A percentile compares a stretch with the other conserved stretches of the same genome.
Evolutionary conservation across 1,140 invertebrate species (phyloP).

Genomic region (Sycobia sp.): DNA sequence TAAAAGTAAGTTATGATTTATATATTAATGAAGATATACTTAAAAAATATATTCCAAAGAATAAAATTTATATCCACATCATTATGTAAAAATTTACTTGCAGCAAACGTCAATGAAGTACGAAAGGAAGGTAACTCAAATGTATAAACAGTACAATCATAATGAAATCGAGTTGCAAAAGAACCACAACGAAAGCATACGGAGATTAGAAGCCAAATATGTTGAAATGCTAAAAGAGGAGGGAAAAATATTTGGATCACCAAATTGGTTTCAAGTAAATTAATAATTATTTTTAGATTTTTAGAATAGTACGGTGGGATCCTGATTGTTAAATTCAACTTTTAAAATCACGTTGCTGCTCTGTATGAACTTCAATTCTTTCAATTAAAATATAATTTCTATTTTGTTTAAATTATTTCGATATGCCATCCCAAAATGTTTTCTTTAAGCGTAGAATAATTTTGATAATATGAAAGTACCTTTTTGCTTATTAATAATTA

Average conservation of each 20-base stretch:
- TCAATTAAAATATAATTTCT: too few relatives aligned
- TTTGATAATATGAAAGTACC: too few relatives aligned
- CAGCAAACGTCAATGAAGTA: constrained; percentile 28
- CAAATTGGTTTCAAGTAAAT: constrained; percentile 27
- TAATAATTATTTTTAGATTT: neutral
- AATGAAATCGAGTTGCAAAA: constrained; percentile 18
- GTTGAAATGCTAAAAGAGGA: constrained; percentile 15
- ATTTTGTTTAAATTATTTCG: too few relatives aligned
- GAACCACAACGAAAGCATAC: constrained; percentile 33
- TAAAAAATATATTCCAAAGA: constrained; percentile 10
- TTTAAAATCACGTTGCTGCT: too few relatives aligned
- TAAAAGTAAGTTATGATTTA: constrained; percentile 21
- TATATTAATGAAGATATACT: too few relatives aligned
- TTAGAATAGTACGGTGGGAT: too few relatives aligned
- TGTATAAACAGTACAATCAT: constrained; percentile 27
- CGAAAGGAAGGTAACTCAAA: constrained; percentile 22
- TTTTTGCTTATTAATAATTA: too few relatives aligned
- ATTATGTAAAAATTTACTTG: constrained; percentile 14
- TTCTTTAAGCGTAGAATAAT: too few relatives aligned
- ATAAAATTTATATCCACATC: neutral
- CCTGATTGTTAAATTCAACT: too few relatives aligned
- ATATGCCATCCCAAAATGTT: too few relatives aligned
- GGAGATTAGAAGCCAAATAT: constrained; percentile 26
- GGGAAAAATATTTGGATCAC: neutral
- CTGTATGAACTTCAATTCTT: too few relatives aligned